Base-by-base conservation (phyloP, 2,113 vertebrate species). In the Noturus placidus region DNA sequence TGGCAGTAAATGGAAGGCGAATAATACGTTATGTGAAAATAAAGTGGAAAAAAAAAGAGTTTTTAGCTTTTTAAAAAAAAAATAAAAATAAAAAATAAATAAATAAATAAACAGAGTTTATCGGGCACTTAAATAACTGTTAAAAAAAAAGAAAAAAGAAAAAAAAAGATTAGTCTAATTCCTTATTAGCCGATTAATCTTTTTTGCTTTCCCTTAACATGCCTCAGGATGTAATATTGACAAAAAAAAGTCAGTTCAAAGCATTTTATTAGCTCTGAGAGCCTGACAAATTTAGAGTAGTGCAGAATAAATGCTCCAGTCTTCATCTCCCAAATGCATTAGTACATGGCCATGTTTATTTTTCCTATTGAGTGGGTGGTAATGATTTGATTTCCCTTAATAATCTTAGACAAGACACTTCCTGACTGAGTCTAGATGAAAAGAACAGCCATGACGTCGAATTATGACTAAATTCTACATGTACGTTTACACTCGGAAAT, bases 291-390 rank as follows among this genome's bases (percentile, higher is more conserved):
- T 77, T 52, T 81, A 25, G 13, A 22, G 89, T 91, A 92, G 89
- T 86, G 86, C 78, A 92, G 81, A 87, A 90, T 88, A 87, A 92
- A 91, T 84, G 88, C 87, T 91, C 87, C 84, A 82, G 91, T 91
- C 88, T 83, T 80, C 90, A 91, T 85, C 42, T 87, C 50, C 87
- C 92, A 91, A 92, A 91, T 89, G 86, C 92, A 94, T 94, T 92
- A 94, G 77, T 87, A 90, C 30, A 83, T 92, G 91, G 93, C 91
- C 93, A 94, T 93, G 92, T 93, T 95, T 95, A 93, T 93, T 93
- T 95, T 96, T 95, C 94, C 95, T 94, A 91, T 93, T 56, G 91
- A 91, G 95, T 96, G 95, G 95, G 95, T 92, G 95, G 95, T 90
- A 91, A 94, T 94, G 93, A 95, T 95, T 94, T 91, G 91, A 93